These are phyloP conservation scores for Scatophagus argus DNA, from an alignment of 2,113 vertebrate species.

Conservation along the genomic window DNA sequence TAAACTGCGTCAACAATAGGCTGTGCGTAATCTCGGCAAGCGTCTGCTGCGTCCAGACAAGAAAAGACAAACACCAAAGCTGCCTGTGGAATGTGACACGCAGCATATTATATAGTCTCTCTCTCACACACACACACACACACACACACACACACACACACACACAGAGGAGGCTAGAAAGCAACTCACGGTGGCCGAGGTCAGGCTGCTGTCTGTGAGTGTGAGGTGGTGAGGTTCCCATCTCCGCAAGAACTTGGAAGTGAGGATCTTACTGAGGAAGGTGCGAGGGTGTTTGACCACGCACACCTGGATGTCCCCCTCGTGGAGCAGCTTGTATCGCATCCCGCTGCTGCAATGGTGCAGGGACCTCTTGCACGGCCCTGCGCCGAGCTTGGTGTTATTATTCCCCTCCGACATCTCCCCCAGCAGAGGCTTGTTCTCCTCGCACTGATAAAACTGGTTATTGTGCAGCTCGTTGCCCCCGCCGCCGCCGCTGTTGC, in stretches of 20 bases:
- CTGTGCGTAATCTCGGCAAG: conserved; percentile 45
- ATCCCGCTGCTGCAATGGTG: conserved; percentile 91
- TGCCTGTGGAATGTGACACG: conserved; percentile 51
- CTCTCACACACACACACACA: neutral
- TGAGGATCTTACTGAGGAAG: conserved; percentile 99
- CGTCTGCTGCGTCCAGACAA: conserved; percentile 53
- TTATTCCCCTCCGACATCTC: conserved; percentile 91
- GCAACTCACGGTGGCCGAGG: conserved; percentile 93
- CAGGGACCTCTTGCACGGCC: conserved; percentile 90
- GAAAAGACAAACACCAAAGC: conserved; percentile 60
- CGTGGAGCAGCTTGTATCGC: conserved; percentile 98
- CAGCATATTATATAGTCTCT: neutral
- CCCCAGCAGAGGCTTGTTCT: conserved; percentile 92
- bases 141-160: neutral
- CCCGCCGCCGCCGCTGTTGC: conserved; percentile 86
- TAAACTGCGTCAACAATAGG: conserved; percentile 67
- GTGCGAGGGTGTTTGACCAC: conserved; percentile 96
- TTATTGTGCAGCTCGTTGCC: conserved; percentile 88
- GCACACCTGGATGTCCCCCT: conserved; percentile 99
- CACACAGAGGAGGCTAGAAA: neutral
- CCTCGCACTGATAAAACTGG: conserved; percentile 90
- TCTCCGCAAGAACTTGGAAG: conserved; percentile 95
- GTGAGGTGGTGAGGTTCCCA: conserved; percentile 98
- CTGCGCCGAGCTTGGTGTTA: conserved; percentile 88
- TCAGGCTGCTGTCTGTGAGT: conserved; percentile 93